Base-by-base conservation (phyloP, 2,113 vertebrate species). In the Thermophis baileyi region DNA sequence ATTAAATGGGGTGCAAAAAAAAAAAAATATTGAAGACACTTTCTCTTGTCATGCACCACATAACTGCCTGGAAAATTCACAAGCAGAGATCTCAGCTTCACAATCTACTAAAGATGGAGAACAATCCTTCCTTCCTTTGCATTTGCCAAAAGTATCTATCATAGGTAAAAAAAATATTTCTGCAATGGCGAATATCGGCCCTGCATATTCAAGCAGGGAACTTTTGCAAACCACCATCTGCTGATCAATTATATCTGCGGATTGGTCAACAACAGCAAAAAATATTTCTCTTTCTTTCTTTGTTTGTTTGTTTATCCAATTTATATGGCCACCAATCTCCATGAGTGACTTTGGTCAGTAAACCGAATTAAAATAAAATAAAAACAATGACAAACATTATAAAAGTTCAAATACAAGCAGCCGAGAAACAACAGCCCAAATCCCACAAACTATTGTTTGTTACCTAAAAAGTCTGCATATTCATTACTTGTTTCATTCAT, bases 281-380 rank as follows among this genome's bases (percentile, higher is more conserved):
- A 57, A 57, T 57, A 27, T 60, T 60, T 60, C 8, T 25, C 27
- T 40, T 5, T 22, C 30, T 85, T 22, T 85, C 6, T 27, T 11
- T 25, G 0, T n/a, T n/a, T n/a, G n/a, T n/a, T n/a, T n/a, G n/a
- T 87, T 30, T n/a, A 0, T 6, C 14, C 0, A 0, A 16, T 35
- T n/a, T n/a, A 14, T 69, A 12, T 1, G 12, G 30, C 12, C 12
- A 14, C 4, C 60, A 12, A 16, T 16, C 11, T 16, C 60, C 12
- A n/a, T 30, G 27, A 63, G 30, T 4, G 30, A 69, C 12, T 69
- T 14, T 69, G 11, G 60, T 4, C 1, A 12, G 30, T 12, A 5
- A 69, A 69, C 30, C 30, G 30, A 69, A 14, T 69, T n/a, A n/a
- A 69, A 30, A 60, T 57, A 25, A 57, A 57, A 25, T 60, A 14